Percentiles rank a stretch among this genome's conserved stretches.
Evolutionary conservation across 2,113 vertebrate genomes (phyloP).

Genomic region (Trinectes maculatus): DNA sequence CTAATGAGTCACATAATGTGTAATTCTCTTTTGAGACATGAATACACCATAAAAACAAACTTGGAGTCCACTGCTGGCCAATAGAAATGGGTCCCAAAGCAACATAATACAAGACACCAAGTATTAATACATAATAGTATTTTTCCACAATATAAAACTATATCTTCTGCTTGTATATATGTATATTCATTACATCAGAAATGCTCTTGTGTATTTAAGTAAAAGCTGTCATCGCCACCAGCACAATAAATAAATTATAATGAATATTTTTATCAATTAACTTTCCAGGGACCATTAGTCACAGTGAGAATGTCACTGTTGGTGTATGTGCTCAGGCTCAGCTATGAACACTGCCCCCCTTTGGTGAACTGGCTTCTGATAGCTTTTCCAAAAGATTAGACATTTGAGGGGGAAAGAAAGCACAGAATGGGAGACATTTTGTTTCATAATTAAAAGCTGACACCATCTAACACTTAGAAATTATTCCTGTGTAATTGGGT

Average conservation of each 20-base stretch:
- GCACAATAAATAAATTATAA: not conserved
- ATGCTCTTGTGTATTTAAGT: not conserved
- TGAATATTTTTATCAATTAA: conserved; percentile 2
- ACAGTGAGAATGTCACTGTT: conserved; percentile 13
- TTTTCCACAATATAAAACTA: not conserved
- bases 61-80: not conserved
- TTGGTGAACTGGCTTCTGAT: conserved; percentile 45
- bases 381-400: conserved; percentile 8
- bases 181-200: not conserved
- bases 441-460: not conserved
- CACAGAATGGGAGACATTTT: not conserved
- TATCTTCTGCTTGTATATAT: not conserved
- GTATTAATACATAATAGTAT: not conserved
- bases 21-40: conserved; percentile 11
- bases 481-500: not conserved
- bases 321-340: conserved; percentile 23
- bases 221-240: conserved; percentile 1
- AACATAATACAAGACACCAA: not conserved
- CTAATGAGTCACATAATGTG: conserved; percentile 66
- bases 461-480: not conserved
- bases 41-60: conserved; percentile 3
- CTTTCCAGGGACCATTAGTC: not conserved
- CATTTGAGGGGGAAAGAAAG: not conserved
- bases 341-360: conserved; percentile 69
- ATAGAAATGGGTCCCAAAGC: not conserved